phyloP scores from a whole-genome alignment of 1,140 invertebrate genomes.

The Heliconius congener region DNA sequence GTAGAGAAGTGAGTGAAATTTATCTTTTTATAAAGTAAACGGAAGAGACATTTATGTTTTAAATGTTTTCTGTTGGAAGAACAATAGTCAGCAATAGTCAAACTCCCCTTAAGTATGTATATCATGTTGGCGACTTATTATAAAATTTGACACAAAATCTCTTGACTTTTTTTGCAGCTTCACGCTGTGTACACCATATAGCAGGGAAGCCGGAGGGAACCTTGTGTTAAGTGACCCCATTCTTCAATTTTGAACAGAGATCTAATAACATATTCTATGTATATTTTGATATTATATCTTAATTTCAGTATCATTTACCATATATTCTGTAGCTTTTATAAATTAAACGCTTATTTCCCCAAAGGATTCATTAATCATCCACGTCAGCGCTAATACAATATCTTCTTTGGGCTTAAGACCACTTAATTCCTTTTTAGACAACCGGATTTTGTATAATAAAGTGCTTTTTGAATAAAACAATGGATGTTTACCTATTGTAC shows the following conservation, averaged over 20 bases:
- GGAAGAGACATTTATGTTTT: neutral
- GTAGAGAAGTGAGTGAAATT: neutral
- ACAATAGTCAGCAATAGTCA: no score
- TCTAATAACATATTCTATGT: neutral
- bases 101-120: no score
- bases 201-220: no score
- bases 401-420: conserved; percentile 39
- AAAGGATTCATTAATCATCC: conserved; percentile 41
- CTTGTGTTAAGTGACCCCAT: no score
- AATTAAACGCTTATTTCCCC: conserved; percentile 29
- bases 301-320: conserved; percentile 16
- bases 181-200: no score
- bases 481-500: conserved; percentile 22
- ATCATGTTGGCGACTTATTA: no score
- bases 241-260: no score
- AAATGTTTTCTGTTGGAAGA: no score
- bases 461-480: conserved; percentile 41
- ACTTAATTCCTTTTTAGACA: conserved; percentile 43
- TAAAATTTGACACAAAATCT: no score
- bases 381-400: conserved; percentile 42
- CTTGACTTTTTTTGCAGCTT: no score
- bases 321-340: conserved; percentile 20
- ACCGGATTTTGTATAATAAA: conserved; percentile 42
- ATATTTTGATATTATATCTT: neutral
- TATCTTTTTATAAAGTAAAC: neutral